These are phyloP conservation scores for Drosophila dives DNA, from an alignment of 2,888 invertebrate species.

Conservation along the genomic window DNA sequence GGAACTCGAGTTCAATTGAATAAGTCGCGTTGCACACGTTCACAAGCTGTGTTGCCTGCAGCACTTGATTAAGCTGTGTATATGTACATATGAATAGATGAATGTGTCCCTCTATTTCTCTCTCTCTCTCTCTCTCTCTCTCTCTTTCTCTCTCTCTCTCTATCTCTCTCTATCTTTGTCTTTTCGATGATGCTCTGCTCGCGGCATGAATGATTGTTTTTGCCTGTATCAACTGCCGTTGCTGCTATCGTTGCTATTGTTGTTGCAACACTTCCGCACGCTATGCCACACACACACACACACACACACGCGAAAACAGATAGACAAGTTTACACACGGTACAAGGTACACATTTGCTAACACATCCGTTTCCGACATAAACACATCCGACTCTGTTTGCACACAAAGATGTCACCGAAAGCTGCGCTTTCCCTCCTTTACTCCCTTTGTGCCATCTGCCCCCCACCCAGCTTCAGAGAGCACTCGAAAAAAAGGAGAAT, in stretches of 20 bases:
- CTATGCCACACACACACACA: constrained; percentile 24
- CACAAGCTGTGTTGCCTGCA: not conserved
- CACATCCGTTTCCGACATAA: constrained; percentile 77
- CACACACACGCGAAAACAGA: constrained; percentile 14
- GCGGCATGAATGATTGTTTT: constrained; percentile 56
- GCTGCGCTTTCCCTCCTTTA: constrained; percentile 13
- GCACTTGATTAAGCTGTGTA: not conserved
- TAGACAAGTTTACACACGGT: not conserved
- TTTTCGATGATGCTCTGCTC: not conserved
- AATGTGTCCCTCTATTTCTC: not conserved
- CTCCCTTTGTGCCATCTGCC: not conserved
- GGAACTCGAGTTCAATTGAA: not conserved
- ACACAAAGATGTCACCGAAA: constrained; percentile 52
- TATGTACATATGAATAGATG: not conserved
- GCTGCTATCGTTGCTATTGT: constrained; percentile 21
- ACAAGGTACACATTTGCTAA: constrained; percentile 5
- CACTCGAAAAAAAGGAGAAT: not conserved
- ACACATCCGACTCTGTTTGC: constrained; percentile 72
- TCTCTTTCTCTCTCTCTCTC: not conserved
- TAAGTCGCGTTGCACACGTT: no score
- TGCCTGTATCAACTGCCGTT: constrained; percentile 29
- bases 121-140: accelerated
- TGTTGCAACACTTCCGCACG: constrained; percentile 55
- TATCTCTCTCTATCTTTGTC: not conserved
- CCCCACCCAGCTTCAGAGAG: not conserved